Evolutionary conservation across 1,140 invertebrate species (phyloP), one percentile per base, ranked within the genome.

Genomic region (Babylonia areolata): DNA sequence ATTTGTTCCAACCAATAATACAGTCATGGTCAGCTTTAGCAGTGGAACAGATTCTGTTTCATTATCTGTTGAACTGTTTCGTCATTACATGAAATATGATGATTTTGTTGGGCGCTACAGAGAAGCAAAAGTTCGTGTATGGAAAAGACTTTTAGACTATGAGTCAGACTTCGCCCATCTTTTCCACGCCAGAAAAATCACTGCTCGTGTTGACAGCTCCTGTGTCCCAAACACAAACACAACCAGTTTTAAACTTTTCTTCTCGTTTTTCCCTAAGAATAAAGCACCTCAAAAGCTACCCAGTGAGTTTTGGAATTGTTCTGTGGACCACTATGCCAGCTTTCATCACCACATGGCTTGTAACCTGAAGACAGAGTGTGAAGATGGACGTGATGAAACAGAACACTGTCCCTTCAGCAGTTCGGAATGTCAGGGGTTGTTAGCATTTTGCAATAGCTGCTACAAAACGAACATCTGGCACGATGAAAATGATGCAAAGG

Each of bases 331-430:
- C 28, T 79, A 23, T 37, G 15, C 40, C 11, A 46, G 37, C 37
- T 79, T 79, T 28, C 39, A 42, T 11, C 39, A 40, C 28, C 77
- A 79, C 6, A 17, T 79, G 6, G 6, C n/a, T n/a, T 79, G 40
- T 31, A 79, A 79, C 40, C 37, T 79, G 28, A 17, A 79, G 28
- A 35, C 37, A 39, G 37, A 79, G 42, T 79, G 77, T 42, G 31
- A 42, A 40, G 77, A 79, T 28, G 77, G 37, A 2, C 15, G 42
- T 3, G 40, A 79, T 46, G 77, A 79, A 79, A n/a, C 12, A 0
- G 37, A 28, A 28, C 77, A 79, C n/a, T 79, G 77, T 42, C 77
- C 77, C 0, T 79, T 79, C 37, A 79, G 77, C 77, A 46, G 77
- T 37, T 15, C 37, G 23, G 77, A 31, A 6, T 79, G 77, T 42